Conservation (phyloP, 1,140 invertebrate genomes). For the Drosophila subpulchrella region DNA sequence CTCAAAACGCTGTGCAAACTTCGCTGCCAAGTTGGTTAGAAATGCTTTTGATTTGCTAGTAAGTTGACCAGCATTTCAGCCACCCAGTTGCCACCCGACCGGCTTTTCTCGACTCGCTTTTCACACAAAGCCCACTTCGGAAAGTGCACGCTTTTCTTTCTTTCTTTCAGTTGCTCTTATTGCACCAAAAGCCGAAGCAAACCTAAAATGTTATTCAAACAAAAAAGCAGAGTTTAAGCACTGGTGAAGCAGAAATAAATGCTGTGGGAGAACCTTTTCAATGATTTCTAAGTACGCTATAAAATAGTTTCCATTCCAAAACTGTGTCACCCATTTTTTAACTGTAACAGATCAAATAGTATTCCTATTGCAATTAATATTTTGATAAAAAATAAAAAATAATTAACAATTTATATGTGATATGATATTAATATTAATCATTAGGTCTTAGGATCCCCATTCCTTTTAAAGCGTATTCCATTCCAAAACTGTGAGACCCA, state of each 20-base stretch:
- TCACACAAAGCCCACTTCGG: conserved; percentile 41
- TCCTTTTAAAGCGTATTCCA: no score
- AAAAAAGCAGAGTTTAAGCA: conserved; percentile 18
- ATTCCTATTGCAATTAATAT: no score
- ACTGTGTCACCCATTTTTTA: not conserved
- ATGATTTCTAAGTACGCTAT: conserved; percentile 18
- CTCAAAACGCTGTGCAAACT: conserved; percentile 50
- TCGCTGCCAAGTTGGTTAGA: conserved; percentile 63
- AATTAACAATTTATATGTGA: no score
- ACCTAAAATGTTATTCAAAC: conserved; percentile 56
- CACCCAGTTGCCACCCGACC: not conserved
- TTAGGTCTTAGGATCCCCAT: no score
- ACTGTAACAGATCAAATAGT: no score
- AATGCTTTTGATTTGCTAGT: conserved; percentile 74
- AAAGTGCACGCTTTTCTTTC: conserved; percentile 42
- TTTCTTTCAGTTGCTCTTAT: conserved; percentile 22
- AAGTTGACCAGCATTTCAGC: conserved; percentile 44
- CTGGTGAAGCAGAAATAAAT: not conserved
- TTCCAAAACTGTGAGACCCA: no score
- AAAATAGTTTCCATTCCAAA: not conserved
- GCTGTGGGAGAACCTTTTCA: not conserved
- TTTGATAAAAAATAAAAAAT: no score
- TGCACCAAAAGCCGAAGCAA: conserved; percentile 30
- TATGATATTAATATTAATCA: no score
- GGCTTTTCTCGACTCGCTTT: conserved; percentile 21